Percentiles rank a stretch among this genome's conserved stretches.
Evolutionary conservation across 2,888 invertebrate species (phyloP).

Genomic region (Asteroscopus sphinx): DNA sequence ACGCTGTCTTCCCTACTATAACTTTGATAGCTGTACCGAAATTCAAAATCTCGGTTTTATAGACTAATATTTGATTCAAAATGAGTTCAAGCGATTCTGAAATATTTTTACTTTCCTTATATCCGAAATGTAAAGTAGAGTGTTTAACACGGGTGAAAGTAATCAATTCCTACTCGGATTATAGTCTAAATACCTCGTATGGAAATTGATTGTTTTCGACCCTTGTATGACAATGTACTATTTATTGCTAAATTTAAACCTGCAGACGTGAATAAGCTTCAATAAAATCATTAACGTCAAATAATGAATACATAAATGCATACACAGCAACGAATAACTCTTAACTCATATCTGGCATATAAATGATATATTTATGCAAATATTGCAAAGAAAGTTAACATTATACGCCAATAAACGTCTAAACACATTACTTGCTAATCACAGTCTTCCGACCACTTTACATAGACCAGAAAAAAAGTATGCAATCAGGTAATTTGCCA

Average conservation of each 20-base stretch:
- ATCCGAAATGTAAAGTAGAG: no score
- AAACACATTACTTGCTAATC: conserved; percentile 29
- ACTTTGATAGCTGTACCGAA: no score
- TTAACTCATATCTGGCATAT: conserved; percentile 17
- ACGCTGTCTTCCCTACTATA: no score
- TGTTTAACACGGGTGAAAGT: no score
- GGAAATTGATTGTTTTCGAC: no score
- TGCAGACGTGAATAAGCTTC: conserved; percentile 1
- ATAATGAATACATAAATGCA: background rate
- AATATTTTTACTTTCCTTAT: no score
- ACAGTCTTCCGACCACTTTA: conserved; percentile 15
- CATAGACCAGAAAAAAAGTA: conserved; percentile 16
- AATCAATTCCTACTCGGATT: no score
- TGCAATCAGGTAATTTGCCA: conserved; percentile 11
- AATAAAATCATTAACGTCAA: conserved; percentile 11
- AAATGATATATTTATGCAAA: conserved; percentile 29
- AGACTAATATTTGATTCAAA: no score
- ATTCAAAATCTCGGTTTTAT: no score
- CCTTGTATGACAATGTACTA: no score
- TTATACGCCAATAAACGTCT: conserved; percentile 25
- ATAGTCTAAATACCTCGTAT: no score
- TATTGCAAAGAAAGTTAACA: conserved; percentile 33
- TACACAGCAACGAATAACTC: conserved; percentile 4
- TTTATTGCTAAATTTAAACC: background rate
- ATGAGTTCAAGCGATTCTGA: no score